Conservation (phyloP, 2,888 invertebrate genomes). For the Miltochrista miniata region DNA sequence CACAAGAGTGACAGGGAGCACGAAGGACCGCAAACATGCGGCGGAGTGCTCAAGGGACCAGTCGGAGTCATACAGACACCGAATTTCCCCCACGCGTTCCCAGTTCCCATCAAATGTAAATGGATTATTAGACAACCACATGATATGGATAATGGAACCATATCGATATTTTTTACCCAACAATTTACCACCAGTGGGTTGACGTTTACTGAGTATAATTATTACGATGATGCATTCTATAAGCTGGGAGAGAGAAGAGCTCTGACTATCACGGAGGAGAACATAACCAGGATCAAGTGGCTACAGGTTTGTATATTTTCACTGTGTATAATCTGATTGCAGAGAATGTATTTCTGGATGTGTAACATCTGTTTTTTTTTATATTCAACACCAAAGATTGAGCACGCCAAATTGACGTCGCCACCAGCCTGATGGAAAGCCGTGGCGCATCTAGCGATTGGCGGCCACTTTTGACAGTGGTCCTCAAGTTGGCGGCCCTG, state of each 20-base stretch:
- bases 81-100: conserved; percentile 91
- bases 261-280: conserved; percentile 88
- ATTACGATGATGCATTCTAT: conserved; percentile 86
- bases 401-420: no score
- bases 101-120: conserved; percentile 91
- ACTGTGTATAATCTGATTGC: not conserved
- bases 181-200: conserved; percentile 92
- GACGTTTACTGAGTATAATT: conserved; percentile 89
- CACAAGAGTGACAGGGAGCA: conserved; percentile 61
- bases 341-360: no score
- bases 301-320: conserved; percentile 64
- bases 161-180: conserved; percentile 94
- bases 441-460: no score
- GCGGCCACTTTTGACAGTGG: no score
- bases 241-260: conserved; percentile 87
- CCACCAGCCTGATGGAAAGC: no score
- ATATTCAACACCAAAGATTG: no score
- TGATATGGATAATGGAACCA: conserved; percentile 89
- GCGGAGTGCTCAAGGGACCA: conserved; percentile 85
- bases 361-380: no score
- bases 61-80: conserved; percentile 92
- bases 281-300: conserved; percentile 87
- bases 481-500: no score
- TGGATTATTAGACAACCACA: conserved; percentile 90
- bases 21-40: conserved; percentile 82